phyloP scores from a whole-genome alignment of 2,113 vertebrate genomes.

The Cygnus buccinator region DNA sequence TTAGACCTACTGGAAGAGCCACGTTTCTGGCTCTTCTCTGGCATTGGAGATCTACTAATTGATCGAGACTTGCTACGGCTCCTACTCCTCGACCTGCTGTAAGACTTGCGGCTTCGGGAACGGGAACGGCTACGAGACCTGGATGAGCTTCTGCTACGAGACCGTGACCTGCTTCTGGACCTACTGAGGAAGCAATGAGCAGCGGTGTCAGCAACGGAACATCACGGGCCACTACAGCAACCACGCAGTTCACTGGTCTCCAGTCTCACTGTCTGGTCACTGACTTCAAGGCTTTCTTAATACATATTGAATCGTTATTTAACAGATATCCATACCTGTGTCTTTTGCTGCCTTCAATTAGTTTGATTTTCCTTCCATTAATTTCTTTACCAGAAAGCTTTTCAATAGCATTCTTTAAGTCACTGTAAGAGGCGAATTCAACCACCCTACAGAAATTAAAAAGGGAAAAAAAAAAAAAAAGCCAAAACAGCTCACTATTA shows the following conservation, averaged over 20 bases:
- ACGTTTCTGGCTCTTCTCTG: slow-evolving; percentile 85
- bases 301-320: background rate
- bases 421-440: slow-evolving; percentile 96
- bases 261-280: rapidly evolving
- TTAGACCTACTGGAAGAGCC: slow-evolving; percentile 83
- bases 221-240: rapidly evolving
- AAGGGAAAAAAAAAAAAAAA: background rate
- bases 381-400: slow-evolving; percentile 98
- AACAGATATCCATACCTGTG: slow-evolving; percentile 80
- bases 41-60: slow-evolving; percentile 83
- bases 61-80: slow-evolving; percentile 85
- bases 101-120: slow-evolving; percentile 87
- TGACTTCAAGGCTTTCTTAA: rapidly evolving
- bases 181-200: slow-evolving; percentile 65
- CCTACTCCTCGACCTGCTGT: slow-evolving; percentile 85
- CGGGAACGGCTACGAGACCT: slow-evolving; percentile 88
- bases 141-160: slow-evolving; percentile 88
- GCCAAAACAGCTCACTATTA: background rate
- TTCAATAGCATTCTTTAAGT: slow-evolving; percentile 96
- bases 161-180: slow-evolving; percentile 91
- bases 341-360: slow-evolving; percentile 93
- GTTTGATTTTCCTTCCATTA: slow-evolving; percentile 96
- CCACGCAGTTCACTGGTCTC: background rate
- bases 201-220: rapidly evolving
- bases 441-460: slow-evolving; percentile 82